A percentile compares a stretch with the other conserved stretches of the same genome.
phyloP scores from a whole-genome alignment of 2,797 vertebrate genomes.

The Ceryle rudis region DNA sequence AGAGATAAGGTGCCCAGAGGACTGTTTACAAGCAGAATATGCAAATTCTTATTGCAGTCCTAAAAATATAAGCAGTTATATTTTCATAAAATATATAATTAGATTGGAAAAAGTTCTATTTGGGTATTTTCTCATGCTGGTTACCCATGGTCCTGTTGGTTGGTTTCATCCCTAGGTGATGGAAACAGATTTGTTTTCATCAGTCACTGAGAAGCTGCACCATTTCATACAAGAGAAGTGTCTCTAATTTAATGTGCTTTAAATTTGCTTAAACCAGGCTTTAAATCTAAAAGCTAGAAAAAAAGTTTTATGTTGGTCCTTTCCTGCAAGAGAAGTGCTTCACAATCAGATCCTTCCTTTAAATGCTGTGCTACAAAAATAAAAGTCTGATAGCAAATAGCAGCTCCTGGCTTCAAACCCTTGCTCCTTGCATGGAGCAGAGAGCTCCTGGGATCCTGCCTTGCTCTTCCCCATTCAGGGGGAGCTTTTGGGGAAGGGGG shows the following conservation, averaged over 20 bases:
- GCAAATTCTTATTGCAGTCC: background rate
- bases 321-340: background rate
- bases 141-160: background rate
- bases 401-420: background rate
- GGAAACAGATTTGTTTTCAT: background rate
- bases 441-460: background rate
- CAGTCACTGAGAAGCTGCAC: background rate
- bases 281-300: background rate
- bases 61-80: background rate
- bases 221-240: background rate
- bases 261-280: background rate
- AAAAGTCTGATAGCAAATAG: background rate
- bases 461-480: background rate
- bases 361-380: background rate
- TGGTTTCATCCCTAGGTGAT: background rate
- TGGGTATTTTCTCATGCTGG: background rate
- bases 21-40: background rate
- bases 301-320: background rate
- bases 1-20: background rate
- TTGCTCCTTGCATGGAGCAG: background rate
- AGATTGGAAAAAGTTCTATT: background rate
- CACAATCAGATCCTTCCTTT: background rate
- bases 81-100: background rate
- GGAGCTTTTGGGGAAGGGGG: background rate
- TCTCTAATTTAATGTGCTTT: background rate